Percentiles rank a stretch among this genome's conserved stretches.
phyloP scores from a whole-genome alignment of 2,888 invertebrate genomes.

The Laothoe populi region DNA sequence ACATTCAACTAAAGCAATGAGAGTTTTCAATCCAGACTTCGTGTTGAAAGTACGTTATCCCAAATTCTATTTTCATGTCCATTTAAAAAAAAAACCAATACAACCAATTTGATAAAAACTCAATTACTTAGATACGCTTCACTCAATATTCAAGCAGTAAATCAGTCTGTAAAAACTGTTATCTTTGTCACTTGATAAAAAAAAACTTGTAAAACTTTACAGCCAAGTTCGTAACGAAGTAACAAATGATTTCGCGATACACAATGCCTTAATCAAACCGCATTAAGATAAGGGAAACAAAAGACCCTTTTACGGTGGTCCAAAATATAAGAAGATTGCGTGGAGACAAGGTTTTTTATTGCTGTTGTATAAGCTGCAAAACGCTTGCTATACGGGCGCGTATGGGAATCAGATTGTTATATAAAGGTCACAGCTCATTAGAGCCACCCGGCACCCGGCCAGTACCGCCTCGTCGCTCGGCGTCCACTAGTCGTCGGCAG shows the following conservation, averaged over 20 bases:
- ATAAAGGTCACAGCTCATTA: too few relatives aligned
- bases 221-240: slow-evolving; percentile 56
- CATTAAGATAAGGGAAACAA: slow-evolving; percentile 75
- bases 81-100: background rate
- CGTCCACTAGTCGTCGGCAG: too few relatives aligned
- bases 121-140: background rate
- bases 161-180: background rate
- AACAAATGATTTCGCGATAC: slow-evolving; percentile 71
- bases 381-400: too few relatives aligned
- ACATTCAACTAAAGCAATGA: background rate
- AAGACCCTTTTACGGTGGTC: slow-evolving; percentile 50
- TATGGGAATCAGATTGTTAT: too few relatives aligned
- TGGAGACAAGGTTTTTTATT: background rate
- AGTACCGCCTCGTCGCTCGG: too few relatives aligned
- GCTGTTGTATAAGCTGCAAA: too few relatives aligned
- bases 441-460: too few relatives aligned
- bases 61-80: background rate
- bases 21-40: background rate
- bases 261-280: slow-evolving; percentile 75
- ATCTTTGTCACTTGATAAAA: slow-evolving; percentile 18
- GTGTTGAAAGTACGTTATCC: too few relatives aligned
- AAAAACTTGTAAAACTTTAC: slow-evolving; percentile 23
- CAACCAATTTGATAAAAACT: slow-evolving; percentile 7
- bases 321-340: slow-evolving; percentile 34
- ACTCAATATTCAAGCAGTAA: slow-evolving; percentile 1